Conservation (phyloP, 2,888 invertebrate species). For the Agrypnus murinus region DNA sequence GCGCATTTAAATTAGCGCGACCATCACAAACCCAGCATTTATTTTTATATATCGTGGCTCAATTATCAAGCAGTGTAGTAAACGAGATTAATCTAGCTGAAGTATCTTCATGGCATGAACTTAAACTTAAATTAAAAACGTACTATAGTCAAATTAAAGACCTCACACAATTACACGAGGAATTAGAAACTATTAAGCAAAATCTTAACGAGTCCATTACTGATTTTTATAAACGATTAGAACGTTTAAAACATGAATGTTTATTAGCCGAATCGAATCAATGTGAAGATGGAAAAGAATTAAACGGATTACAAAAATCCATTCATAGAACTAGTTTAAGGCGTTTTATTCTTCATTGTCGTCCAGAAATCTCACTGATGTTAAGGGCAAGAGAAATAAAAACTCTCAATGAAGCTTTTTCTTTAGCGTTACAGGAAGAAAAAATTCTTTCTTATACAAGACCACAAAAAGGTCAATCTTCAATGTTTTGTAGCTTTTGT, state of each 20-base stretch:
- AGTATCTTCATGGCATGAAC: neutral
- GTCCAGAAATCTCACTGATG: slow-evolving; percentile 45
- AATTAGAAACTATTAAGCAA: slow-evolving; percentile 7
- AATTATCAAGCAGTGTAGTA: slow-evolving; percentile 2
- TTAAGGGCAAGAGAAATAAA: slow-evolving; percentile 42
- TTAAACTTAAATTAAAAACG: neutral
- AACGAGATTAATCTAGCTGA: slow-evolving; percentile 1
- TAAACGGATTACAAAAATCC: slow-evolving; percentile 1
- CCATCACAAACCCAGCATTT: neutral
- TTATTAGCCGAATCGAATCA: neutral
- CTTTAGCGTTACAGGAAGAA: slow-evolving; percentile 45
- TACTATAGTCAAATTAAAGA: neutral
- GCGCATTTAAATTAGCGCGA: neutral
- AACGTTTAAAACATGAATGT: too few species aligned
- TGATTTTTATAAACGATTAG: neutral
- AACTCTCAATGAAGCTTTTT: slow-evolving; percentile 41
- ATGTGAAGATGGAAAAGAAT: neutral
- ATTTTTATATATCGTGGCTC: slow-evolving; percentile 1
- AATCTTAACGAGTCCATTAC: neutral
- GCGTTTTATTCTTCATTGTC: slow-evolving; percentile 44
- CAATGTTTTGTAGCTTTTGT: too few species aligned
- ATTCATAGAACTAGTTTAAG: slow-evolving; percentile 43
- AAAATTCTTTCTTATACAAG: slow-evolving; percentile 34
- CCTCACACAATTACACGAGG: neutral
- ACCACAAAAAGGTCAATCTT: neutral